Percentiles rank a stretch among this genome's conserved stretches.
phyloP scores from a whole-genome alignment of 2,797 vertebrate species.

The Schizothorax lantsangensis region DNA sequence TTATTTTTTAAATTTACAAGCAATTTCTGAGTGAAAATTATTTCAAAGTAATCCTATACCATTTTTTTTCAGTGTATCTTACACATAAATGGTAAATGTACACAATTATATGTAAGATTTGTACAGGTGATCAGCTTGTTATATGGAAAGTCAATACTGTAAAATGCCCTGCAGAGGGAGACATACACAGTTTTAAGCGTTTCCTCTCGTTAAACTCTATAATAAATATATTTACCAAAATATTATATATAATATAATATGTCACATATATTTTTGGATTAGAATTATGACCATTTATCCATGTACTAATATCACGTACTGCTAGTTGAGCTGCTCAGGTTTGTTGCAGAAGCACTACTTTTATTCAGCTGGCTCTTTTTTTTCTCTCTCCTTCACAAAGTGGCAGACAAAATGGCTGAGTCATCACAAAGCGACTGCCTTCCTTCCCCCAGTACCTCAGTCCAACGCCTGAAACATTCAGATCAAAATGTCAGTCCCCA shows the following conservation, averaged over 20 bases:
- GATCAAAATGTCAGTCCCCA: conserved; percentile 36
- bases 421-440: conserved; percentile 38
- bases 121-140: background rate
- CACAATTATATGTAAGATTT: background rate
- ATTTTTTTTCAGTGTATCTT: background rate
- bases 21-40: background rate
- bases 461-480: conserved; percentile 12
- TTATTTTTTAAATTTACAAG: background rate
- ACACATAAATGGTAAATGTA: background rate
- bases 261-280: background rate
- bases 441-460: background rate
- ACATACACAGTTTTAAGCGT: background rate
- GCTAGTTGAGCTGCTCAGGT: background rate
- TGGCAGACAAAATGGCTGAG: conserved; percentile 27
- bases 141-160: background rate
- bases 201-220: background rate
- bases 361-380: background rate
- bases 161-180: conserved; percentile 35
- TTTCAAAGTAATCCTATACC: background rate
- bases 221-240: background rate
- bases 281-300: too few relatives aligned
- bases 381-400: background rate
- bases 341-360: background rate
- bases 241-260: background rate
- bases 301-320: background rate